Conservation (phyloP, 2,797 vertebrate species). For the Lerista edwardsae region DNA sequence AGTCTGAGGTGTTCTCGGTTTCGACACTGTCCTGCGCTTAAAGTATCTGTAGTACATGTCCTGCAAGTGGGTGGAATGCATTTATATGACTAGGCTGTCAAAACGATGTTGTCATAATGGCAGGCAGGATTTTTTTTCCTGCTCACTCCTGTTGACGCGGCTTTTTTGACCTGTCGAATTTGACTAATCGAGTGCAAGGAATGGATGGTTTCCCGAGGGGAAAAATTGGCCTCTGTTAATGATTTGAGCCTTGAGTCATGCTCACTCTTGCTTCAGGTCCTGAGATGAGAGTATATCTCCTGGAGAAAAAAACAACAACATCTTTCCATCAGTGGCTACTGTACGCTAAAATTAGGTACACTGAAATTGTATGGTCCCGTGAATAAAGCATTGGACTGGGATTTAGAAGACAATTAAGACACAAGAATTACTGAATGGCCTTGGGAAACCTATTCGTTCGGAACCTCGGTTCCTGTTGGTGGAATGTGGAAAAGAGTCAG, state of each 20-base stretch:
- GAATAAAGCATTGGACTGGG: neutral
- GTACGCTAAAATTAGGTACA: neutral
- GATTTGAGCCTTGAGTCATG: neutral
- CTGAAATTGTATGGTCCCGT: neutral
- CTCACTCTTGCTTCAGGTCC: neutral
- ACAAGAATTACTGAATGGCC: neutral
- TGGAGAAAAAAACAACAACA: neutral
- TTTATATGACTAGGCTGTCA: constrained; percentile 2
- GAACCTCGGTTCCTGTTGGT: neutral
- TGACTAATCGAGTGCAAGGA: neutral
- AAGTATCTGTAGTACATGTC: neutral
- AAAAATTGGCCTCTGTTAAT: neutral
- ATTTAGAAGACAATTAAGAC: neutral
- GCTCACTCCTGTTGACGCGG: neutral
- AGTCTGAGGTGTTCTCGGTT: neutral
- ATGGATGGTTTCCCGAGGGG: neutral
- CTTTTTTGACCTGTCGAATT: neutral
- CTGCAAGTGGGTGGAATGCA: neutral
- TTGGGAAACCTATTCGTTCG: neutral
- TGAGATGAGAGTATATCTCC: neutral
- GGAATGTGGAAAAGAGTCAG: neutral
- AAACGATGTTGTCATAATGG: neutral
- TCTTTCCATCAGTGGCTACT: neutral
- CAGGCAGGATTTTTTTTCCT: neutral
- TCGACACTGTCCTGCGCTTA: neutral